A percentile compares a stretch with the other conserved stretches of the same genome.
Evolutionary conservation across 2,797 vertebrate species (phyloP).

Genomic region (Brachyrhaphis roseni): DNA sequence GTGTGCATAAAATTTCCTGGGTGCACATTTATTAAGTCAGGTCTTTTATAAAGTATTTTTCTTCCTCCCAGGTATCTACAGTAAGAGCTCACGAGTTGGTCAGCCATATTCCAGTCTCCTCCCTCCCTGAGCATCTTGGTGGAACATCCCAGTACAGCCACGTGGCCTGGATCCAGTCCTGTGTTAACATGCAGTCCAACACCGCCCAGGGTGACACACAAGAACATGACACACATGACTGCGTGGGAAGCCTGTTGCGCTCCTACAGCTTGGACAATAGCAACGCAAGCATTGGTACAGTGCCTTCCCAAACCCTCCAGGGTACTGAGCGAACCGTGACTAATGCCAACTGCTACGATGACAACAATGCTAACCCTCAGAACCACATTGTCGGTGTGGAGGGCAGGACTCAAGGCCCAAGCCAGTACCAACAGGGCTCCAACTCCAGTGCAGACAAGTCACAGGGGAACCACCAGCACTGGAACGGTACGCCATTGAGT

Average conservation of each 20-base stretch:
- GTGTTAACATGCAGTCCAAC: slow-evolving; percentile 80
- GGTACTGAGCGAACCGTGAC: slow-evolving; percentile 70
- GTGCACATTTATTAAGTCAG: not conserved
- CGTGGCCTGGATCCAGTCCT: slow-evolving; percentile 87
- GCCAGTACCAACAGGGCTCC: slow-evolving; percentile 67
- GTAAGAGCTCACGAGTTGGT: slow-evolving; percentile 84
- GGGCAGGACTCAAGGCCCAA: slow-evolving; percentile 71
- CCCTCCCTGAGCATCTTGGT: slow-evolving; percentile 85
- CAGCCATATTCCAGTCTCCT: slow-evolving; percentile 84
- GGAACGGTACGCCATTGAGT: slow-evolving; percentile 82
- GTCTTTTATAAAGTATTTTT: slow-evolving; percentile 5
- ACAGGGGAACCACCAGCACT: slow-evolving; percentile 80
- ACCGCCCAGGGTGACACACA: slow-evolving; percentile 63
- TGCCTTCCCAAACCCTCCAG: slow-evolving; percentile 57
- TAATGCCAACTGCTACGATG: slow-evolving; percentile 82
- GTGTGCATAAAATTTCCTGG: slow-evolving; percentile 23
- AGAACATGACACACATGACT: slow-evolving; percentile 77
- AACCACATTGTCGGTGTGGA: slow-evolving; percentile 75
- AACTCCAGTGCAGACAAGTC: slow-evolving; percentile 57
- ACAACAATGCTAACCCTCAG: slow-evolving; percentile 84
- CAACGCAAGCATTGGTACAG: slow-evolving; percentile 60
- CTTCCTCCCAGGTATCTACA: slow-evolving; percentile 80
- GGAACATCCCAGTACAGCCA: slow-evolving; percentile 85
- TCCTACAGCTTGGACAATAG: slow-evolving; percentile 82
- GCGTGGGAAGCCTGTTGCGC: slow-evolving; percentile 83